phyloP scores from a whole-genome alignment of 2,797 vertebrate species.

The Sebastes kiyomatsui region DNA sequence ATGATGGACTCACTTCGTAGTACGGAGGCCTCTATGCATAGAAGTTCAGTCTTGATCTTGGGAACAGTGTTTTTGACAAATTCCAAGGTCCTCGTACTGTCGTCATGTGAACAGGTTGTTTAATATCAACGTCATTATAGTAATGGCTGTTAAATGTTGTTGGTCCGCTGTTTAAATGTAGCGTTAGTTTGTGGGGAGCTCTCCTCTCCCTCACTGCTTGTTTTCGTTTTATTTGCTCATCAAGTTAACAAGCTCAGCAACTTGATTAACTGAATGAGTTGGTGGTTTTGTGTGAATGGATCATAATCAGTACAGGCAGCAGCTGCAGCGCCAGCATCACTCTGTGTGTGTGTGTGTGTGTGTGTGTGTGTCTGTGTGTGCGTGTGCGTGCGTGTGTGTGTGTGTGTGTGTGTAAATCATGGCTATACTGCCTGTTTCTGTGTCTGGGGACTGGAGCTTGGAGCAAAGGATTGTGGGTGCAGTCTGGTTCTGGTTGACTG shows the following conservation, averaged over 20 bases:
- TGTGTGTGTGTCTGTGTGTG: neutral
- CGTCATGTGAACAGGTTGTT: neutral
- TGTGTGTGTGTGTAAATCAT: neutral
- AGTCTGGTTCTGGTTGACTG: conserved; percentile 71
- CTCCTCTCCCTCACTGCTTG: neutral
- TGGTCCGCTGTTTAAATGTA: neutral
- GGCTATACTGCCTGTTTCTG: conserved; percentile 4
- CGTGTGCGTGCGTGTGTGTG: neutral
- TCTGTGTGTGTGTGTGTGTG: conserved; percentile 9
- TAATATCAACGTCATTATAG: too few species aligned
- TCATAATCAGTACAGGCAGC: conserved; percentile 9
- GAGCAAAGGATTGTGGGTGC: conserved; percentile 67
- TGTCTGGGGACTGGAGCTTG: conserved; percentile 50
- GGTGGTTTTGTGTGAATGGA: conserved; percentile 26
- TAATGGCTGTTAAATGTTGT: neutral
- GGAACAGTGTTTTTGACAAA: neutral
- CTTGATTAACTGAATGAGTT: conserved; percentile 23
- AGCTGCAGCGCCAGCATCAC: neutral
- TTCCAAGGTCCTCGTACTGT: neutral
- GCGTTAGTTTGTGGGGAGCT: neutral
- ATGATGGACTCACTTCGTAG: too few species aligned
- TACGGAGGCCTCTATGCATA: neutral
- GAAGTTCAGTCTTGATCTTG: neutral
- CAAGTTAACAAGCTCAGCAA: neutral
- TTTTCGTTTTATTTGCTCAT: conserved; percentile 3